Percentiles rank a stretch among this genome's conserved stretches.
phyloP scores from a whole-genome alignment of 53 echinoderm and acorn worm species.

The Holothuria leucospilota region DNA sequence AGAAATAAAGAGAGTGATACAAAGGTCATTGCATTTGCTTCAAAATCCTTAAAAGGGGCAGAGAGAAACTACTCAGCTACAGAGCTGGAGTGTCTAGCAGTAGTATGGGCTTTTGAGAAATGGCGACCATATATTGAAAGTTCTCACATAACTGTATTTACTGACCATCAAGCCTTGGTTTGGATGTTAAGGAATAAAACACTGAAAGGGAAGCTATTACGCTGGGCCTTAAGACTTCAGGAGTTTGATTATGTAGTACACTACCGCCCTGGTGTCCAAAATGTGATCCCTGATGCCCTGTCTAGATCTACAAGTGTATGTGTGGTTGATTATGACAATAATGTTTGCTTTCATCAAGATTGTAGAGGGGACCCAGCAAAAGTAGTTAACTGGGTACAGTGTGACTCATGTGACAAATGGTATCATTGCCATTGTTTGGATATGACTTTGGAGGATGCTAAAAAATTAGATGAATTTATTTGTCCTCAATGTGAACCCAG shows the following conservation, averaged over 20 bases:
- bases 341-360: slow-evolving; percentile 15
- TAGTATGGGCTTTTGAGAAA: no score
- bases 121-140: slow-evolving; percentile 50
- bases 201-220: slow-evolving; percentile 43
- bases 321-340: slow-evolving; percentile 24
- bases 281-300: no score
- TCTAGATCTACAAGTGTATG: neutral
- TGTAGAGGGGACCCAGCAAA: neutral
- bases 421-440: no score
- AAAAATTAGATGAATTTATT: no score
- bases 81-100: no score
- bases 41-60: slow-evolving; percentile 42
- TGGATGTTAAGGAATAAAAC: no score
- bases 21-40: slow-evolving; percentile 58
- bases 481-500: no score
- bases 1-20: slow-evolving; percentile 3
- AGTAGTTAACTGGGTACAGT: no score
- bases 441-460: no score
- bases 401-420: no score
- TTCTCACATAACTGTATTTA: slow-evolving; percentile 7
- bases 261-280: no score
- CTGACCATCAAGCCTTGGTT: slow-evolving; percentile 27
- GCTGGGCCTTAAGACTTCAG: slow-evolving; percentile 56
- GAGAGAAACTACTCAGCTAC: no score
- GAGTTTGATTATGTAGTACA: slow-evolving; percentile 51